Conservation (phyloP, 2,797 vertebrate genomes). For the Prionace glauca region DNA sequence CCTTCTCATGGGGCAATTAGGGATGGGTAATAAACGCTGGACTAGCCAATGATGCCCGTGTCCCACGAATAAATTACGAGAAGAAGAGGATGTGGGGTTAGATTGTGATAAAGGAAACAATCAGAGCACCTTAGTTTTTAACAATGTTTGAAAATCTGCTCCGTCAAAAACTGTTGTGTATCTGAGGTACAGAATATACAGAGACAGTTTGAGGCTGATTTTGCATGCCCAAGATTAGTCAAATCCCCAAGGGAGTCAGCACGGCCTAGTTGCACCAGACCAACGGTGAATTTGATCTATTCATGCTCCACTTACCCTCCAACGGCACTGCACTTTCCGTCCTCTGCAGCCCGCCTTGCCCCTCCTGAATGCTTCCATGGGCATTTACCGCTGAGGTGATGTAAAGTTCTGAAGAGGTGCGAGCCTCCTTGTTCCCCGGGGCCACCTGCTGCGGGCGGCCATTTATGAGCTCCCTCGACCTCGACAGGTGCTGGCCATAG, state of each 20-base stretch:
- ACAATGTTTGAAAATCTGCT: background rate
- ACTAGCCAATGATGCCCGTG: too few species aligned
- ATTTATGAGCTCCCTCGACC: slow-evolving; percentile 11
- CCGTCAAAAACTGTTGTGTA: background rate
- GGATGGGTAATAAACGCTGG: too few species aligned
- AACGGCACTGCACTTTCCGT: background rate
- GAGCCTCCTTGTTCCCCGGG: background rate
- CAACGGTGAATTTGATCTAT: background rate
- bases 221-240: background rate
- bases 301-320: background rate
- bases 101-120: background rate
- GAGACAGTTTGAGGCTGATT: background rate
- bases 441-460: background rate
- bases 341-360: background rate
- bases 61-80: too few species aligned
- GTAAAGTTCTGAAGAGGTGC: background rate
- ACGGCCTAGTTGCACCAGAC: background rate
- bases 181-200: background rate
- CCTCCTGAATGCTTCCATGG: background rate
- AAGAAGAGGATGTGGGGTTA: background rate
- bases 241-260: background rate
- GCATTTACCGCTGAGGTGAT: background rate
- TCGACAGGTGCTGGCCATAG: slow-evolving; percentile 8
- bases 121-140: background rate
- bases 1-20: too few species aligned